A percentile compares a stretch with the other conserved stretches of the same genome.
phyloP scores from a whole-genome alignment of 2,888 invertebrate species.

The Pachydiplax longipennis region DNA sequence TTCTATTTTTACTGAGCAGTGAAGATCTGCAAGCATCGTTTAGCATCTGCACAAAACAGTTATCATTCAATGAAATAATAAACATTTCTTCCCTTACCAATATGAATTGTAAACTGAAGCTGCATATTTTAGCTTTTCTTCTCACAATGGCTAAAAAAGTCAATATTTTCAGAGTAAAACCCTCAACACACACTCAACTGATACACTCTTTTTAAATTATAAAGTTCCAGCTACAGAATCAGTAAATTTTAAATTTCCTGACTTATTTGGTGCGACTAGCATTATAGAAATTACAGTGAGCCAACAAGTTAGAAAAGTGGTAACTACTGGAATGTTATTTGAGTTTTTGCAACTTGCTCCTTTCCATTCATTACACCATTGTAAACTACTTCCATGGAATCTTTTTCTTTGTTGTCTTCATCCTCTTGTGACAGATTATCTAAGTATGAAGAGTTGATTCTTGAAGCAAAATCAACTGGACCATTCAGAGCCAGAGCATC shows the following conservation, averaged over 20 bases:
- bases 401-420: conserved; percentile 4
- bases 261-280: not conserved
- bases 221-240: not conserved
- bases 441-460: not conserved
- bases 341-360: conserved; percentile 25
- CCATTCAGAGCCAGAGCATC: conserved; percentile 52
- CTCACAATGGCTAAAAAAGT: not conserved
- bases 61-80: not conserved
- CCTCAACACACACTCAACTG: not conserved
- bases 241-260: not conserved
- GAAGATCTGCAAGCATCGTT: not conserved
- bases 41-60: not conserved
- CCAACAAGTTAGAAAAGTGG: not conserved
- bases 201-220: not conserved
- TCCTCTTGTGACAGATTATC: not conserved
- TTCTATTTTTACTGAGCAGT: not conserved
- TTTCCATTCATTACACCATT: not conserved
- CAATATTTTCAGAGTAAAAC: not conserved
- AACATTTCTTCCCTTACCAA: not conserved
- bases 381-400: not conserved
- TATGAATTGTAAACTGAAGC: not conserved
- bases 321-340: conserved; percentile 32
- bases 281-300: not conserved
- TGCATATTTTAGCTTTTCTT: not conserved
- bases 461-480: not conserved